These are phyloP conservation scores for Ligdia adustata DNA, from an alignment of 2,888 invertebrate species.

Conservation along the genomic window DNA sequence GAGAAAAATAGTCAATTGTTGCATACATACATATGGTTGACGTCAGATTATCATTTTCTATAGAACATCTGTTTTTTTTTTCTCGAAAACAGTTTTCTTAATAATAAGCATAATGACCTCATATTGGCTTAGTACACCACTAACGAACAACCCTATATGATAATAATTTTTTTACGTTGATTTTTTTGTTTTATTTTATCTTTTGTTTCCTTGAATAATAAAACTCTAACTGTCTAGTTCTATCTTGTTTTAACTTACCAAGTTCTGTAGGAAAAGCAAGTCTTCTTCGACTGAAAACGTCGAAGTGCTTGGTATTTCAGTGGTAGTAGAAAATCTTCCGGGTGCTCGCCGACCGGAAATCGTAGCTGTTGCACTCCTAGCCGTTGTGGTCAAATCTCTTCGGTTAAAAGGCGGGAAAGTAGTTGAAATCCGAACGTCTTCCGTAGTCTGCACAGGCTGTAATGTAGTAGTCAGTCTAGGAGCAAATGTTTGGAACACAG, in stretches of 20 bases:
- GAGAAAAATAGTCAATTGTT: no score
- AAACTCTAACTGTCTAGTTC: no score
- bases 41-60: no score
- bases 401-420: conserved; percentile 64
- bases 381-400: conserved; percentile 53
- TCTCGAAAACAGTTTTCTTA: no score
- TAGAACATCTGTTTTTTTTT: no score
- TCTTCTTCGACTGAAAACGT: conserved; percentile 83
- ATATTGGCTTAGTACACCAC: no score
- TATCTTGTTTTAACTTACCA: conserved; percentile 80
- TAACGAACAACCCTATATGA: no score
- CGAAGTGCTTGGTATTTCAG: conserved; percentile 72
- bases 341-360: conserved; percentile 52
- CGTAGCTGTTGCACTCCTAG: conserved; percentile 44
- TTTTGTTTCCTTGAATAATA: no score
- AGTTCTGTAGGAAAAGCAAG: conserved; percentile 83
- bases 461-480: conserved; percentile 54
- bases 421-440: conserved; percentile 69
- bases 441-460: conserved; percentile 48
- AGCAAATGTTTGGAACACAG: conserved; percentile 53
- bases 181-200: no score
- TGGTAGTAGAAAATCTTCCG: conserved; percentile 57
- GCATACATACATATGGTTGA: no score
- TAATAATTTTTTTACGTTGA: no score
- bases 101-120: no score